Conservation (phyloP, 2,888 invertebrate species). For the Chrysodeixis includens region DNA sequence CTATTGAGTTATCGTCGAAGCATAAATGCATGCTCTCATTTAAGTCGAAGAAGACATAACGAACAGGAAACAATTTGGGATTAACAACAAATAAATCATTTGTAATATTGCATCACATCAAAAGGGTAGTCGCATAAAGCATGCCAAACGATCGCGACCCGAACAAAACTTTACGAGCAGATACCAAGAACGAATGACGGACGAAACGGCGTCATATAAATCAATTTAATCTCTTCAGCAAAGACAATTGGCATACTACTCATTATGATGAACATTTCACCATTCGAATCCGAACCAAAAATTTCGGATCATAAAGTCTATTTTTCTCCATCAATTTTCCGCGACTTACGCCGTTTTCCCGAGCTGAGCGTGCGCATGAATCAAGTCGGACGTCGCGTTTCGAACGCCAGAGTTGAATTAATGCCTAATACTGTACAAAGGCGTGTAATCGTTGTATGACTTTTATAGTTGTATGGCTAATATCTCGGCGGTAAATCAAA, state of each 20-base stretch:
- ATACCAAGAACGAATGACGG: constrained; percentile 79
- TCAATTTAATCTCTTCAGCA: constrained; percentile 82
- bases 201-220: constrained; percentile 81
- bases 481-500: constrained; percentile 77
- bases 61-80: constrained; percentile 64
- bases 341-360: constrained; percentile 56
- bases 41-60: constrained; percentile 24
- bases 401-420: constrained; percentile 68
- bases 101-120: constrained; percentile 80
- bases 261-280: constrained; percentile 41
- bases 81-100: constrained; percentile 71
- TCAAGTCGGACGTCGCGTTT: constrained; percentile 73
- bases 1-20: constrained; percentile 1
- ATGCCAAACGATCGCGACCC: constrained; percentile 69
- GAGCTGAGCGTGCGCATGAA: constrained; percentile 74
- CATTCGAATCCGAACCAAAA: constrained; percentile 36
- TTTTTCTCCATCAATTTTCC: constrained; percentile 38
- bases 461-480: constrained; percentile 72
- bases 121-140: constrained; percentile 71
- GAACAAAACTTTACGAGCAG: constrained; percentile 75
- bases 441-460: constrained; percentile 82
- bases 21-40: constrained; percentile 17
- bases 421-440: constrained; percentile 78
- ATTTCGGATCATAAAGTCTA: constrained; percentile 34
- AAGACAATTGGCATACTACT: constrained; percentile 80